Base-by-base conservation (phyloP, 2,888 invertebrate species). In the Automeris io region DNA sequence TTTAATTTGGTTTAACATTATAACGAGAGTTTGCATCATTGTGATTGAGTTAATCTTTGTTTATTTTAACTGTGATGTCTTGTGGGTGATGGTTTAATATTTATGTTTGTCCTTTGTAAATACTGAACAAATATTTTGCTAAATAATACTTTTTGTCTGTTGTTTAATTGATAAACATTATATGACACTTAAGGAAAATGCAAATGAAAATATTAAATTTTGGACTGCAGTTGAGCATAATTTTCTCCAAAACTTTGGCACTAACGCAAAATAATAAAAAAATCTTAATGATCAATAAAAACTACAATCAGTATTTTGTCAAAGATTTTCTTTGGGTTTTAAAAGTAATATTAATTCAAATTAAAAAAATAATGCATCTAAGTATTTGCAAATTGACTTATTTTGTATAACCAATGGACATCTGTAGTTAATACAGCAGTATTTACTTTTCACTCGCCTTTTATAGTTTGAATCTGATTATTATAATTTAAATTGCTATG, bases 1-100 rank as follows among this genome's bases (percentile, higher is more conserved):
- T 42, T 50, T 18, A 18, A 39, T 33, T 48, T 45, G 6, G 26
- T 38, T 41, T 49, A 46, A 49, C 45, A 42, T 40, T 26, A 39
- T 40, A 37, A 24, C 37, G 37, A 41, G 42, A 45, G 40, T 46
- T 49, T 49, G 47, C 48, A 47, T 49, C 44, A 38, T 45, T 42
- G 49, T 37, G 46, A 51, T 42, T 47, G 35, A 49, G 41, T 46
- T 45, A 46, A 41, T 52, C 37, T 36, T 45, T 54, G 37, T 53
- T 42, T 43, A 55, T 43, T 47, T 67, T 71, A 73, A 75, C 71
- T 73, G 65, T 73, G 74, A 80, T 77, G 78, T 79, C 69, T n/a
- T n/a, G n/a, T 64, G 64, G 80, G 80, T 79, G 77, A 69, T 60
- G 81, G 83, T 73, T 65, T 61, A 74, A 78, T 74, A 66, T 44